Evolutionary conservation across 2,888 invertebrate genomes (phyloP).

Genomic region (Carpatolechia fugitivella): DNA sequence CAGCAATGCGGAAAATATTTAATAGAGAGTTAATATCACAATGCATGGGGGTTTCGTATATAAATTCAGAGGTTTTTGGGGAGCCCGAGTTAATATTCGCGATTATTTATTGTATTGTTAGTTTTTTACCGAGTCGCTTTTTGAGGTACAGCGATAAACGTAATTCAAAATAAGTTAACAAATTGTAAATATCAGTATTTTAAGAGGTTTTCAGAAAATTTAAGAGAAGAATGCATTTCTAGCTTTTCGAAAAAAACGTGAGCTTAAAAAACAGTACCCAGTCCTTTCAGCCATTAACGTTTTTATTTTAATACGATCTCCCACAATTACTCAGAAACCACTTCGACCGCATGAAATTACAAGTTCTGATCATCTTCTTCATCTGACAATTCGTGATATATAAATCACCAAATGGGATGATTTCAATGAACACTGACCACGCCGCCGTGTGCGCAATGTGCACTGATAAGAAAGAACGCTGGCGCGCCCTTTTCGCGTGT

Average conservation of each 20-base stretch:
- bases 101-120: slow-evolving; percentile 35
- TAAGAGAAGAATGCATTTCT: too few relatives aligned
- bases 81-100: slow-evolving; percentile 36
- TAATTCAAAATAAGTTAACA: neutral
- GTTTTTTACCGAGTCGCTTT: slow-evolving; percentile 16
- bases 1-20: slow-evolving; percentile 66
- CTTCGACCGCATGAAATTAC: too few relatives aligned
- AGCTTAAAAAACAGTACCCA: too few relatives aligned
- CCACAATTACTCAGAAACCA: too few relatives aligned
- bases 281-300: too few relatives aligned
- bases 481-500: slow-evolving; percentile 12
- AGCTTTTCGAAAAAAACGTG: too few relatives aligned
- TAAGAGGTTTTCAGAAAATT: too few relatives aligned
- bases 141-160: neutral
- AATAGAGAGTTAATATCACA: slow-evolving; percentile 64
- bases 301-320: too few relatives aligned
- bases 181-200: neutral
- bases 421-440: neutral
- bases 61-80: slow-evolving; percentile 42
- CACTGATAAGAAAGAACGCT: slow-evolving; percentile 37
- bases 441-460: slow-evolving; percentile 23
- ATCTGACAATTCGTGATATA: neutral
- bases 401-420: slow-evolving; percentile 8
- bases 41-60: slow-evolving; percentile 40
- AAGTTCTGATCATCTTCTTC: neutral